Base-by-base conservation (phyloP, 2,113 vertebrate genomes). In the Clarias magur region DNA sequence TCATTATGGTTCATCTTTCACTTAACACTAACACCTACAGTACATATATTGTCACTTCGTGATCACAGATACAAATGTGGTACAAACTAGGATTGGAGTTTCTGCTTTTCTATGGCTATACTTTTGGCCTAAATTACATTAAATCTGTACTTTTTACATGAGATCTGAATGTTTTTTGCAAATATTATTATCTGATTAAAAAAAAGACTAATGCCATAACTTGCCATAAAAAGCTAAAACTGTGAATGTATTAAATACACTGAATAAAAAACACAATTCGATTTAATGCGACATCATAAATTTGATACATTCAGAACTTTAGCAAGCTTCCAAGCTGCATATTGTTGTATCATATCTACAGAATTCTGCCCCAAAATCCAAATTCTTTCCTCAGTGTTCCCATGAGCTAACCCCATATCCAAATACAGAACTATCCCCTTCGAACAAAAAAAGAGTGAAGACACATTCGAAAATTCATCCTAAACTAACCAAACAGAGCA, bases 401-500 rank as follows among this genome's bases (percentile, higher is more conserved):
- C 34, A 9, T 25, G 23, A 76, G 48, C 48, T 15, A 73, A 73
- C 34, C 34, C 19, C 19, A 76, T 54, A 19, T 78, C 21, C 25
- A 1, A 78, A 78, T 8, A 54, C 34, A 63, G 38, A 53, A 21
- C 17, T 12, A 79, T 65, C 27, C 60, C 9, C 53, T 15, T 12
- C 0, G 25, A 17, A 38, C n/a, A 19, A 72, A 70, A 34, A 34
- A 16, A 16, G 2, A n/a, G 42, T 23, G 8, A 54, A 25, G n/a
- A 27, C 9, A 7, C 75, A 13, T 16, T 13, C 11, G 8, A 16
- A 85, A 34, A n/a, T 10, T 80, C 34, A 4, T n/a, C 56, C 73
- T 23, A 65, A 81, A 65, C 59, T 30, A 27, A 87, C 57, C 72
- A 82, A 73, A 56, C 27, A 59, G 70, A 78, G 65, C 62, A 10